Evolutionary conservation across 1,140 invertebrate genomes (phyloP), one percentile per base, ranked within the genome.

Genomic region (Diorhabda carinulata): DNA sequence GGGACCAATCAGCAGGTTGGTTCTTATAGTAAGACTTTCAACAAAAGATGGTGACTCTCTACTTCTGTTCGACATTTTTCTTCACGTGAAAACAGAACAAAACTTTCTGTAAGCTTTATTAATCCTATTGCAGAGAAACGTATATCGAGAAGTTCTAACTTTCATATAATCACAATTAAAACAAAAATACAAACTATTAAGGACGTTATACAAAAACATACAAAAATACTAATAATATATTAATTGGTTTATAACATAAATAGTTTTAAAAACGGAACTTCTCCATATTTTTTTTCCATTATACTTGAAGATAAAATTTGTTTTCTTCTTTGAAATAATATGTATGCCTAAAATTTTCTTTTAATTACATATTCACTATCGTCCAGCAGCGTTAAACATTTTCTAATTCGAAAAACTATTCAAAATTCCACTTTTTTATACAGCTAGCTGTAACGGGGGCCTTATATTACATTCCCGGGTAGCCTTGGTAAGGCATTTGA

Each of bases 401-500:
- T 25, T n/a, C 42, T 42, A 62, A 62, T 5, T 62, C 5, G 43
- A 62, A 62, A 60, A 43, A 42, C 9, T n/a, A 62, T n/a, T 60
- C 58, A 60, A 56, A 6, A 66, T 59, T 57, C 40, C 9, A 66
- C 57, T 45, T 42, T 58, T 43, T 57, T 66, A 57, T 59, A 59
- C 57, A 59, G 25, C 9, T 66, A 41, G 42, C 56, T 62, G 43
- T 44, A 61, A 41, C 64, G 9, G 70, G 61, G 57, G 60, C 56
- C 59, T 61, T 72, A 72, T 74, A 76, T 77, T 78, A 85, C 84
- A 86, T 89, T 88, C 91, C 77, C 86, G 72, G 86, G 78, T 92
- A 91, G 61, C 89, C 89, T 78, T 90, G 89, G 78, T 91, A 91
- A 57, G 88, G 87, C 78, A 89, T 84, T 64, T 83, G 83, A 10